A percentile compares a stretch with the other conserved stretches of the same genome.
Conservation (phyloP, 2,888 invertebrate genomes). For the Matsumyia berberina region DNA sequence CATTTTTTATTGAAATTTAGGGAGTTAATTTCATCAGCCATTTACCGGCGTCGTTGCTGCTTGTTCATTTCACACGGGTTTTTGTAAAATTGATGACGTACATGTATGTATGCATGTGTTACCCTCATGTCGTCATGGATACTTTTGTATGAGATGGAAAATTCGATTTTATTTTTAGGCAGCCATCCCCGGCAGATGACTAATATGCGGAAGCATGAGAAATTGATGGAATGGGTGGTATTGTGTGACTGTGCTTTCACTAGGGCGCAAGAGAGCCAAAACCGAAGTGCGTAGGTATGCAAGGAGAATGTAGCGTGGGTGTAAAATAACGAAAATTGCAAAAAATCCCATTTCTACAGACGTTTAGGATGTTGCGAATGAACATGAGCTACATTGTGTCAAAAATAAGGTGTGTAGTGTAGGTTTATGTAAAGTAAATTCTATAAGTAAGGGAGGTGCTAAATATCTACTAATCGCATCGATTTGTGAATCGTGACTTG, state of each 20-base stretch:
- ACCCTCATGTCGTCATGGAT: background rate
- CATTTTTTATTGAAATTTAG: constrained; percentile 23
- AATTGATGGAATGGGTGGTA: background rate
- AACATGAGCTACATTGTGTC: too few species aligned
- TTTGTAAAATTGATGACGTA: constrained; percentile 3
- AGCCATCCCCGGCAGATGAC: background rate
- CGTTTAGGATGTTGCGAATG: too few species aligned
- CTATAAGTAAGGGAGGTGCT: too few species aligned
- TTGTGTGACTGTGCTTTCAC: background rate
- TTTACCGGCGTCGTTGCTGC: constrained; percentile 15
- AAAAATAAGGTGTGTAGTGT: too few species aligned
- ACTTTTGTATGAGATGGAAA: background rate
- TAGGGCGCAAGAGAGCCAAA: background rate
- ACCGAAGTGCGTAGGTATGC: background rate
- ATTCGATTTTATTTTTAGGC: constrained; percentile 15
- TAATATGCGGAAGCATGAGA: constrained; percentile 1
- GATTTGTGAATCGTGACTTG: too few species aligned
- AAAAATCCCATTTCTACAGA: too few species aligned
- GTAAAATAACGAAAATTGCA: too few species aligned
- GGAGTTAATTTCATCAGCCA: constrained; percentile 56
- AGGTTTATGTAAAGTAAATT: too few species aligned
- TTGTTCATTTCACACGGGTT: background rate
- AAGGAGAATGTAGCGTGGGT: too few species aligned
- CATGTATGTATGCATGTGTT: background rate
- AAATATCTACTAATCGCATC: too few species aligned